phyloP scores from a whole-genome alignment of 2,888 invertebrate genomes.

The Agrenia bidenticulata region DNA sequence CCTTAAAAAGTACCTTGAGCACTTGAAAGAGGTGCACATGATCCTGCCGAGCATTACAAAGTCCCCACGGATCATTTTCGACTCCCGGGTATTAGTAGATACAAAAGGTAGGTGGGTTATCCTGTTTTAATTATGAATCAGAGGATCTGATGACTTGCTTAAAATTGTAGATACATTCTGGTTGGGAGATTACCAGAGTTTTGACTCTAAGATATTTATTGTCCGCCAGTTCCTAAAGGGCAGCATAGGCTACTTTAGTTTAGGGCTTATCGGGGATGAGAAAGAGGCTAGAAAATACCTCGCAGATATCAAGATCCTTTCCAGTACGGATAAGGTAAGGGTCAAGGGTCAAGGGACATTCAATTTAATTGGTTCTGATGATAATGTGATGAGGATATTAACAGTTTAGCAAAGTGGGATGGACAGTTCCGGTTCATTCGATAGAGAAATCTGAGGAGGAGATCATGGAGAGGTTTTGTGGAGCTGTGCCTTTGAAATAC shows the following conservation, averaged over 20 bases:
- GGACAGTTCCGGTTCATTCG: constrained; percentile 22
- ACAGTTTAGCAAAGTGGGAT: constrained; percentile 13
- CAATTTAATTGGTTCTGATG: too few species aligned
- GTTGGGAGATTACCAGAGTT: constrained; percentile 24
- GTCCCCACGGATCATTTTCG: constrained; percentile 13
- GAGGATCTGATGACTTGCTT: too few species aligned
- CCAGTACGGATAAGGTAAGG: constrained; percentile 14
- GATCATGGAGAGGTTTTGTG: constrained; percentile 12
- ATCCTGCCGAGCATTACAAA: constrained; percentile 18
- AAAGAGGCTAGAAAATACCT: constrained; percentile 16
- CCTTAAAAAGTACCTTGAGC: constrained; percentile 15
- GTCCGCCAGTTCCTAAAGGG: constrained; percentile 19
- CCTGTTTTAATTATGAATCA: too few species aligned
- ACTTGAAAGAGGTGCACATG: constrained; percentile 21
- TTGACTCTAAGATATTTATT: constrained; percentile 14
- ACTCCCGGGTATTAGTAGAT: constrained; percentile 12
- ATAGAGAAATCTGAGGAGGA: constrained; percentile 14
- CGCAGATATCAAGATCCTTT: constrained; percentile 9
- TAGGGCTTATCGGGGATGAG: constrained; percentile 18
- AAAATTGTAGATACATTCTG: constrained; percentile 24
- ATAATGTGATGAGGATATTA: not conserved
- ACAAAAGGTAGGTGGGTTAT: constrained; percentile 1
- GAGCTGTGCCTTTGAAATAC: not conserved
- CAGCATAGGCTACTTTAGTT: constrained; percentile 18
- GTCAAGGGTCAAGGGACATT: not conserved